These are phyloP conservation scores for Bombus confusus DNA, from an alignment of 1,140 invertebrate species.

Conservation along the genomic window DNA sequence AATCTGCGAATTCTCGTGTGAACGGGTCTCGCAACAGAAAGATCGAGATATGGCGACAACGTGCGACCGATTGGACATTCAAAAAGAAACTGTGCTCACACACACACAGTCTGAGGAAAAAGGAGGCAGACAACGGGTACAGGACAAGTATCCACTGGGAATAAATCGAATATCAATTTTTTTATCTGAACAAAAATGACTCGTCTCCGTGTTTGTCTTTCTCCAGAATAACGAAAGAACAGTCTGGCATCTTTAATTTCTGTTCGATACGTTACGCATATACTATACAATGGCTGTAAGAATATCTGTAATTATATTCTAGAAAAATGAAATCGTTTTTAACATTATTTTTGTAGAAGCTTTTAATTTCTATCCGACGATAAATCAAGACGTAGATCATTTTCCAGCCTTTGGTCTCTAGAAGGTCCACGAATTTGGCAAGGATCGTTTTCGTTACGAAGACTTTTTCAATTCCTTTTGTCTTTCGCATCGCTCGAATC, in stretches of 20 bases:
- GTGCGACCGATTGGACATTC: not conserved
- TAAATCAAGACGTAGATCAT: not conserved
- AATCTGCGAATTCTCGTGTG: conserved; percentile 62
- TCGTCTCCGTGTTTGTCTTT: too few relatives aligned
- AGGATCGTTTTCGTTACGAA: too few relatives aligned
- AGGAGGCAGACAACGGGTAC: not conserved
- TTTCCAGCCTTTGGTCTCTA: too few relatives aligned
- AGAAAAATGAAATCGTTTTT: not conserved
- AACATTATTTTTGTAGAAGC: not conserved
- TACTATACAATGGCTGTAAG: too few relatives aligned
- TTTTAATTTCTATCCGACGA: not conserved
- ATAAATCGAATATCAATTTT: not conserved
- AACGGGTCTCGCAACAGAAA: conserved; percentile 32
- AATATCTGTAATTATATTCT: too few relatives aligned
- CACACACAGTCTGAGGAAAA: not conserved
- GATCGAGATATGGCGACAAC: not conserved
- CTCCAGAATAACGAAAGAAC: too few relatives aligned
- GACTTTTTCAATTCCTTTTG: not conserved
- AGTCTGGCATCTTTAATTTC: too few relatives aligned
- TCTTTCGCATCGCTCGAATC: not conserved
- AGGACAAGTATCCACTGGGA: not conserved
- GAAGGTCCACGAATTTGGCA: too few relatives aligned
- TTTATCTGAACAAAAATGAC: too few relatives aligned
- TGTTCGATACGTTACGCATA: too few relatives aligned
- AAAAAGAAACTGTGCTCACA: not conserved